Conservation (phyloP, 2,797 vertebrate genomes). For the Allochrocebus solatus region DNA sequence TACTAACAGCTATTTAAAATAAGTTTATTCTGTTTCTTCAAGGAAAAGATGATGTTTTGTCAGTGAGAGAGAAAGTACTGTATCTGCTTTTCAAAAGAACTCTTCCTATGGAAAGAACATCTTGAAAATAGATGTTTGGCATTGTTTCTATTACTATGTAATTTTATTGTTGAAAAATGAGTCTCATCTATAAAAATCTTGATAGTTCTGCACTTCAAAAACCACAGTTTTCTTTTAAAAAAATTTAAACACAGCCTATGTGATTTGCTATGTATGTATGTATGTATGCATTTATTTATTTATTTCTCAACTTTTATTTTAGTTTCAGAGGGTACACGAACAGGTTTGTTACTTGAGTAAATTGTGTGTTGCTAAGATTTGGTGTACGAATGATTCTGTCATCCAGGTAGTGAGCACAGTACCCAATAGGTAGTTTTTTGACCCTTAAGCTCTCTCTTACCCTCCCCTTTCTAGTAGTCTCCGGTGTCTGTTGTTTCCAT, state of each 20-base stretch:
- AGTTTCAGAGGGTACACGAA: not conserved
- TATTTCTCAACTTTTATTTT: not conserved
- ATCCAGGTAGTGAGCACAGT: not conserved
- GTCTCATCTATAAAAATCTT: not conserved
- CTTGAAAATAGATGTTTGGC: constrained; percentile 29
- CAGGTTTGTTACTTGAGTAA: not conserved
- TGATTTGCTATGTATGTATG: not conserved
- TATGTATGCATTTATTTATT: not conserved
- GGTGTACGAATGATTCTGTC: not conserved
- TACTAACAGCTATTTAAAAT: not conserved
- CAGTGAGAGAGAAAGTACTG: not conserved
- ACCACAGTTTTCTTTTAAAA: not conserved
- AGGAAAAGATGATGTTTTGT: constrained; percentile 29
- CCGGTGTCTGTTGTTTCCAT: not conserved
- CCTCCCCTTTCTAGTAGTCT: not conserved
- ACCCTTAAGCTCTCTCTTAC: not conserved
- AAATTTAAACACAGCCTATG: not conserved
- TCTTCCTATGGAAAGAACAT: constrained; percentile 4
- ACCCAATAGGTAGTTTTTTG: not conserved
- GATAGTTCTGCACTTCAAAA: not conserved
- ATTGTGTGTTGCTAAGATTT: not conserved
- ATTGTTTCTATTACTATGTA: not conserved
- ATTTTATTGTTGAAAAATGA: constrained; percentile 28
- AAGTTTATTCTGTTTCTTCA: not conserved
- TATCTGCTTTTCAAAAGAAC: constrained; percentile 21